phyloP scores from a whole-genome alignment of 1,140 invertebrate species.

The Ceratina australensis region DNA sequence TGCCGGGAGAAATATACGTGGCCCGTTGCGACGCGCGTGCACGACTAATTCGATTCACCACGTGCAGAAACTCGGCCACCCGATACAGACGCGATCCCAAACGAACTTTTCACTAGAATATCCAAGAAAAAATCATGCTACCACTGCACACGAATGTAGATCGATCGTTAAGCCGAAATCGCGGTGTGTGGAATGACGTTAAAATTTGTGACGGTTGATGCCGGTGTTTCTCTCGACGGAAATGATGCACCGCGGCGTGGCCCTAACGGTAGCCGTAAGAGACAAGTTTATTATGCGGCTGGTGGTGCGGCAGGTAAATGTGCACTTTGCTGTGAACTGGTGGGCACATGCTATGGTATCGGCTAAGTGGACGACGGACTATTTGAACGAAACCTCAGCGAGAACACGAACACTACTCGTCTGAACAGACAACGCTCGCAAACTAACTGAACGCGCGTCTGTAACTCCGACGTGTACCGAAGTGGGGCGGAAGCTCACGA shows the following conservation, averaged over 20 bases:
- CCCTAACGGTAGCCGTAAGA: conserved; percentile 75
- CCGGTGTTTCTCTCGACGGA: conserved; percentile 2
- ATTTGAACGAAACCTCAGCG: neutral
- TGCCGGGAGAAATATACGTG: conserved; percentile 23
- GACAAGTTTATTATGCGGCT: conserved; percentile 71
- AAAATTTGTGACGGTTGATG: too few relatives aligned
- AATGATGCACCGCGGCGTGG: neutral
- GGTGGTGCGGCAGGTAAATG: conserved; percentile 68
- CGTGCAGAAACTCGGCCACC: conserved; percentile 42
- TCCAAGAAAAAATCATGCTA: conserved; percentile 71
- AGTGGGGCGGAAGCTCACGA: neutral
- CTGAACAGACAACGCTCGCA: neutral
- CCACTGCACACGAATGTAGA: conserved; percentile 27
- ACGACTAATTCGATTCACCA: conserved; percentile 21
- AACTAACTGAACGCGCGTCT: conserved; percentile 7
- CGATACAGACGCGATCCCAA: conserved; percentile 40
- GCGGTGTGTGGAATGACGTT: neutral
- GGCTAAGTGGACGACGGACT: conserved; percentile 40
- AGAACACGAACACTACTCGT: conserved; percentile 20
- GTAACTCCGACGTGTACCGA: conserved; percentile 6
- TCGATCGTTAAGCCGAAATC: neutral
- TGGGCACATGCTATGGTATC: conserved; percentile 76
- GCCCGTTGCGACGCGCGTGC: conserved; percentile 2
- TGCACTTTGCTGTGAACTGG: conserved; percentile 67
- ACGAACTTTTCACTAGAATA: conserved; percentile 62